Base-by-base conservation (phyloP, 2,113 vertebrate species). In the Rhagologus leucostigma region DNA sequence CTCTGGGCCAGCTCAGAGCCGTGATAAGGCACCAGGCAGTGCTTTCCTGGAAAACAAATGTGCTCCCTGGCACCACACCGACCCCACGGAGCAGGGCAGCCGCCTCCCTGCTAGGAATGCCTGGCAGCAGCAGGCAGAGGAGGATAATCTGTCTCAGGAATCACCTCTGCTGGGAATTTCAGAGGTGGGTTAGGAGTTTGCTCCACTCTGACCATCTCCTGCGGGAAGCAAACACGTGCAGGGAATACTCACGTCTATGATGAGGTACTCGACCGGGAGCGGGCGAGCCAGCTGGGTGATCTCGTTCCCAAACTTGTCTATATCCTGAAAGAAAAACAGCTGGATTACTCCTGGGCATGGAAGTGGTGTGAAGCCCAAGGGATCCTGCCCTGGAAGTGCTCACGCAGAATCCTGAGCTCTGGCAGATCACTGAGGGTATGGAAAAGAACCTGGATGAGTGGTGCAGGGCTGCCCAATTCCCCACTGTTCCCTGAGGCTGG, bases 221-320 rank as follows among this genome's bases (percentile, higher is more conserved):
- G 44, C 19, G 68, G 78, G 37, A 39, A 77, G 64, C 69, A 57
- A 42, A 53, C 33, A 16, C 2, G 3, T 42, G 50, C 53, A 47
- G 10, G 3, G 24, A 42, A 49, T 73, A 99, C 99, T 99, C 85
- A 99, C 99, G 0, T 99, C 99, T 91, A 99, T 99, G 97, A 99
- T 99, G 16, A 99, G 98, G 91, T 99, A 99, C 97, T 99, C 99
- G 53, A 99, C 99, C 1, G 99, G 99, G 53, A 99, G 98, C 6
- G 99, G 99, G 35, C 99, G 99, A 42, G 99, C 99, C 91, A 99
- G 98, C 96, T 99, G 99, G 3, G 99, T 99, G 96, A 99, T 99
- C 91, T 99, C 99, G 1, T 99, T 99, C 76, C 99, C 99, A 97
- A 99, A 99, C 95, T 99, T 99, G 98, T 99, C 99, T 97, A 98